Base-by-base conservation (phyloP, 2,888 invertebrate species). In the Cyaniris semiargus region DNA sequence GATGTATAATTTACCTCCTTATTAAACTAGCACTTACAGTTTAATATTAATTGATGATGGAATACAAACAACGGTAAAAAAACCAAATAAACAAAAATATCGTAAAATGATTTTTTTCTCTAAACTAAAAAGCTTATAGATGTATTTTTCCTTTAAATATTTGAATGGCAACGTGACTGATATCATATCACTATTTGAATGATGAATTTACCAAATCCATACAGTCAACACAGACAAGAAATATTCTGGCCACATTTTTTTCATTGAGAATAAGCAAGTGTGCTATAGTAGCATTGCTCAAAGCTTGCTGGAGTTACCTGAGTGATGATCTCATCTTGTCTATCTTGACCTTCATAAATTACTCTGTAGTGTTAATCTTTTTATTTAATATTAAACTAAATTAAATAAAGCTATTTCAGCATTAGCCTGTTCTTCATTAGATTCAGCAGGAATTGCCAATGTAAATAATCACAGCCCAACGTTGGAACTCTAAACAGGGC, bases 1-100 rank as follows among this genome's bases (percentile, higher is more conserved):
- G 88, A 89, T 82, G 83, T 84, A 86, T n/a, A n/a, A n/a, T 85
- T 87, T 76, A 70, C 75, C 78, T 79, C 77, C 75, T 76, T 77
- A 77, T 79, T 78, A 58, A 86, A 82, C 87, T 88, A 89, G 84
- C 82, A 85, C 87, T 89, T 88, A 89, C 77, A 79, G 79, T 81
- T 79, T 79, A 82, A 70, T 77, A 78, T 77, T 53, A 18, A 53
- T 81, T 81, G 77, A 78, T 78, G 78, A 70, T 78, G 76, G 53
- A 79, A 71, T 72, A 77, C 75, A 75, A 77, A 75, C 76, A 72
- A 76, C 23, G 72, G 44, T 76, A 77, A 70, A 78, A 77, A 71
- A 80, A 79, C 74, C 60, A 48, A 78, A 78, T 48, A 77, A 78
- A 34, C 77, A 76, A 76, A 79, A 79, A 76, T 60, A 56, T 56